These are phyloP conservation scores for Neopelma chrysocephalum DNA, from an alignment of 2,797 vertebrate genomes.

Conservation along the genomic window DNA sequence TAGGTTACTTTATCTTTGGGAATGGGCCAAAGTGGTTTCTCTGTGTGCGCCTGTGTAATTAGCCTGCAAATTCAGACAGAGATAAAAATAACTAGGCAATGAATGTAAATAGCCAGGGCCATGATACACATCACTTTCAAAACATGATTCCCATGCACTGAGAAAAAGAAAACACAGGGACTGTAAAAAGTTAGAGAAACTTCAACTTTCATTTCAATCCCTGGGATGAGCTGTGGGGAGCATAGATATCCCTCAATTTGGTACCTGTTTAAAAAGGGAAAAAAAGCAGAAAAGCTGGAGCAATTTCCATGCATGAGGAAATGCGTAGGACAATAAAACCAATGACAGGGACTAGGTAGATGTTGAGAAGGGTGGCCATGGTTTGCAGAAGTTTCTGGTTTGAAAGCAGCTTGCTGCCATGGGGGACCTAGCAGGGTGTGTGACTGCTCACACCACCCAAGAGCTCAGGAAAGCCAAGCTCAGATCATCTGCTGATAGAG, in stretches of 20 bases:
- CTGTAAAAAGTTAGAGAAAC: not conserved
- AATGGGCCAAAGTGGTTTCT: conserved; percentile 47
- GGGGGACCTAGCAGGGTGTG: fast-evolving
- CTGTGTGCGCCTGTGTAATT: not conserved
- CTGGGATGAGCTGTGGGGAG: not conserved
- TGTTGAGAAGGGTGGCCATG: not conserved
- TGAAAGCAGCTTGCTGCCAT: not conserved
- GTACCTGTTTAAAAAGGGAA: not conserved
- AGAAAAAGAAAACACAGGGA: not conserved
- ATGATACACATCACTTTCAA: not conserved
- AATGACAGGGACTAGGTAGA: not conserved
- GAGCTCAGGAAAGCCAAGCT: not conserved
- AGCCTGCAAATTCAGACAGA: not conserved
- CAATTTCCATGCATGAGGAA: not conserved
- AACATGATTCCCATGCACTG: not conserved
- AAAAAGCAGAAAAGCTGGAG: not conserved
- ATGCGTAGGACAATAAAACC: not conserved
- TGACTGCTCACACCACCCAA: not conserved
- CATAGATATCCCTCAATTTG: not conserved
- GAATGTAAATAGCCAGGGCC: not conserved
- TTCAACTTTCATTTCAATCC: not conserved
- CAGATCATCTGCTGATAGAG: not conserved
- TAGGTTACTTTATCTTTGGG: conserved; percentile 49
- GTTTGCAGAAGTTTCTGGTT: not conserved
- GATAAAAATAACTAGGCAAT: conserved; percentile 8